Evolutionary conservation across 2,797 vertebrate species (phyloP).

Genomic region (Chelidonichthys spinosus): DNA sequence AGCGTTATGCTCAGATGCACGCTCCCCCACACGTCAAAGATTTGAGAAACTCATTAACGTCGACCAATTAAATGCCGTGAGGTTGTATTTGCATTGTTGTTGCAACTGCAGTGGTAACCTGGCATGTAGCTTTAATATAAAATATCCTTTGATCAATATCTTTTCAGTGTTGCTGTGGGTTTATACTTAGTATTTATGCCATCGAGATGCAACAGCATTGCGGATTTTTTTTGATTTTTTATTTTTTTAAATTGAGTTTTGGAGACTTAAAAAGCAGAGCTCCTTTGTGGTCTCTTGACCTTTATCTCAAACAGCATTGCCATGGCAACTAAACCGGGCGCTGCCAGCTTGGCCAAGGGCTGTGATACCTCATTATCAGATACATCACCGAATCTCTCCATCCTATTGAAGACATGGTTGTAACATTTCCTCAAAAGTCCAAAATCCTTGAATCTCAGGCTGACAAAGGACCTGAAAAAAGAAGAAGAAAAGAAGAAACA

Average conservation of each 20-base stretch:
- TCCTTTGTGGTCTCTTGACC: conserved; percentile 71
- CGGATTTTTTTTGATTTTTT: background rate
- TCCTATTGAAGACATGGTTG: background rate
- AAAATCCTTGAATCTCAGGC: conserved; percentile 10
- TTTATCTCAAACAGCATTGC: conserved; percentile 71
- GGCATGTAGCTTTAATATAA: conserved; percentile 5
- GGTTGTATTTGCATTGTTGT: background rate
- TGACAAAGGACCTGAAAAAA: background rate
- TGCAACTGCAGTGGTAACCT: background rate
- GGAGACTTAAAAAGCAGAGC: conserved; percentile 38
- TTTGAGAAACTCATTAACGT: conserved; percentile 51
- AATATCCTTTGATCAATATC: background rate
- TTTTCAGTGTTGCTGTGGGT: background rate
- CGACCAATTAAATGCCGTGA: conserved; percentile 19
- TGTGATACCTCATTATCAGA: conserved; percentile 32
- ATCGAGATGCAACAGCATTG: background rate
- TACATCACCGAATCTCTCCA: conserved; percentile 17
- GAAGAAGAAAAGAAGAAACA: background rate
- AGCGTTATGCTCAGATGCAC: conserved; percentile 18
- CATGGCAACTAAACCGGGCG: conserved; percentile 76
- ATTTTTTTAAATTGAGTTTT: conserved; percentile 26
- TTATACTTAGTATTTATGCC: background rate
- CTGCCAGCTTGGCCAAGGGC: conserved; percentile 48
- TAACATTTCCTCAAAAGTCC: background rate
- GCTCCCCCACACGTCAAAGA: conserved; percentile 21